These are phyloP conservation scores for Amphimallon solstitiale DNA, from an alignment of 2,888 invertebrate genomes.

Conservation along the genomic window DNA sequence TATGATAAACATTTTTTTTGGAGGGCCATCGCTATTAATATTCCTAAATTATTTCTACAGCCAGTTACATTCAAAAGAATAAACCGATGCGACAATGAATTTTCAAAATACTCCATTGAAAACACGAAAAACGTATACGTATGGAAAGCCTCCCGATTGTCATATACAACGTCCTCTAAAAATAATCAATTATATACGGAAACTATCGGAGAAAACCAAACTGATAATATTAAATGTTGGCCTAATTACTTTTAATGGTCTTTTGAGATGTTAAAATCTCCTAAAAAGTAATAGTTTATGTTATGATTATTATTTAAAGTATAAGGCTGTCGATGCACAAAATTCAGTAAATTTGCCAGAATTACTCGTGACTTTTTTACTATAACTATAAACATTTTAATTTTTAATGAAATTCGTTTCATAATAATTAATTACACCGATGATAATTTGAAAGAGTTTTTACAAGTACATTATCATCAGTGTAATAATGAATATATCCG, in stretches of 20 bases:
- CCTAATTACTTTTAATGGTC: slow-evolving; percentile 29
- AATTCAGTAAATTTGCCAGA: slow-evolving; percentile 42
- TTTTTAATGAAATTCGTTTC: too few relatives aligned
- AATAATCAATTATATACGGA: not conserved
- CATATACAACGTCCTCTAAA: slow-evolving; percentile 15
- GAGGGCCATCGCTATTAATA: slow-evolving; percentile 15
- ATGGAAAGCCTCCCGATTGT: not conserved
- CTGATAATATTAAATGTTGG: slow-evolving; percentile 13
- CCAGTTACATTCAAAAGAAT: too few relatives aligned
- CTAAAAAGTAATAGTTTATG: not conserved
- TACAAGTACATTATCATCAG: too few relatives aligned
- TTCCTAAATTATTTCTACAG: too few relatives aligned
- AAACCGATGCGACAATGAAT: not conserved
- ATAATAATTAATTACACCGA: too few relatives aligned
- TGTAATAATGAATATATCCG: too few relatives aligned
- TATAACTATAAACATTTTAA: too few relatives aligned
- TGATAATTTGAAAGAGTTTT: too few relatives aligned
- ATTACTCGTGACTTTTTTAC: not conserved
- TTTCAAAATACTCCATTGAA: not conserved
- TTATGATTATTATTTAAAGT: slow-evolving; percentile 20
- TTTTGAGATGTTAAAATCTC: slow-evolving; percentile 20
- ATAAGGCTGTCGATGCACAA: slow-evolving; percentile 63
- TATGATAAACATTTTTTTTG: slow-evolving; percentile 34
- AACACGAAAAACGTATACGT: slow-evolving; percentile 21
- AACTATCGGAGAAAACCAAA: slow-evolving; percentile 15